Conservation (phyloP, 2,797 vertebrate species). For the Coregonus sp. region DNA sequence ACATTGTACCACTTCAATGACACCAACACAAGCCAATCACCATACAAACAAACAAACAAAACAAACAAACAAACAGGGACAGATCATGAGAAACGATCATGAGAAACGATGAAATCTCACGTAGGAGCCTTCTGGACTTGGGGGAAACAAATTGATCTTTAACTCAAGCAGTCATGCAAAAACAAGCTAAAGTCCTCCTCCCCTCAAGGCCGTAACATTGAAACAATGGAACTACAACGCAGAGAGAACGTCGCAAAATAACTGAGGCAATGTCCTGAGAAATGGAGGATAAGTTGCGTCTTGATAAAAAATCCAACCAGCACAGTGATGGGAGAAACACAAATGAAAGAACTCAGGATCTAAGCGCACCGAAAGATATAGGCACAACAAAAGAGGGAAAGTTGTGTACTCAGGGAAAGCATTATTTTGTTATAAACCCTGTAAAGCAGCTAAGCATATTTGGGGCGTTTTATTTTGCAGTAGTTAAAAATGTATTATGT, state of each 20-base stretch:
- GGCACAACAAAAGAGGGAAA: constrained; percentile 45
- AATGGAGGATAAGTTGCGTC: constrained; percentile 46
- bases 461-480: neutral
- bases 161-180: constrained; percentile 85
- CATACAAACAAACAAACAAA: neutral
- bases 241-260: constrained; percentile 37
- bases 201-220: constrained; percentile 5
- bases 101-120: constrained; percentile 57
- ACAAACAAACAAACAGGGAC: constrained; percentile 35
- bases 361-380: constrained; percentile 45
- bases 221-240: constrained; percentile 35
- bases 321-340: constrained; percentile 23
- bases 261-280: constrained; percentile 56
- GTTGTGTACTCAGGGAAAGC: constrained; percentile 1
- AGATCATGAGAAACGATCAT: constrained; percentile 62
- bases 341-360: constrained; percentile 15
- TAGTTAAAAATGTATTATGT: constrained; percentile 14
- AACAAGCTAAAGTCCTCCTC: constrained; percentile 57
- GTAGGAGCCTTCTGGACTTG: constrained; percentile 71
- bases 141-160: constrained; percentile 62
- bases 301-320: constrained; percentile 28
- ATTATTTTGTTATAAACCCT: constrained; percentile 12
- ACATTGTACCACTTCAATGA: constrained; percentile 44
- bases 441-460: constrained; percentile 10
- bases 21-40: constrained; percentile 64